Evolutionary conservation across 2,888 invertebrate species (phyloP), one percentile per base, ranked within the genome.

Genomic region (Xanthia togata): DNA sequence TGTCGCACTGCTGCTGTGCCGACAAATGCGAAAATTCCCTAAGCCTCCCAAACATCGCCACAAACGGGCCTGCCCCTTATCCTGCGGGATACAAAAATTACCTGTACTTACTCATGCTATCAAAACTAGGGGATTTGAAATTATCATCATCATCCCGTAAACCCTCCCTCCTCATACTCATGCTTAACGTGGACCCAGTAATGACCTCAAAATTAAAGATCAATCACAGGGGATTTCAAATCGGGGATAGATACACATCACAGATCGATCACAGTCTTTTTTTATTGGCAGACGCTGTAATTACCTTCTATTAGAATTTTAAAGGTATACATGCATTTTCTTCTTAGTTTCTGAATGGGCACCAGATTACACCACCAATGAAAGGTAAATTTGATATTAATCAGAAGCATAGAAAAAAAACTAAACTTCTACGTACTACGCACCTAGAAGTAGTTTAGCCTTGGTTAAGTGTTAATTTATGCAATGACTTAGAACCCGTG

Each of bases 381-480:
- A 2, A 26, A 44, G 6, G 11, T 35, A 35, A 57, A 57, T 11
- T 44, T 1, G 2, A 44, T 23, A 23, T 41, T 23, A 3, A 55
- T 73, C 8, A n/a, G 2, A 44, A 73, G 55, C 9, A 31, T 31
- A 2, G 31, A 31, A 31, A 31, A 31, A 31, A 31, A 31, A 31
- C 31, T 31, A 31, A 31, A 2, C 31, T 31, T 31, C 31, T 31
- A 31, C 31, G 31, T 31, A 31, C 31, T 31, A 31, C 31, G n/a
- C n/a, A 31, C 31, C 31, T 31, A 31, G 11, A 41, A 63, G 12
- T 26, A 14, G 44, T 44, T 44, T 31, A 14, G 59, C 50, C 60
- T 79, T 26, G 62, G 62, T 60, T 53, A 14, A 44, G 35, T 17
- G 55, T 57, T 73, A 81, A 81, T 81, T 81, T 78, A 78, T 82